phyloP scores from a whole-genome alignment of 2,113 vertebrate species.

The Azemiops feae region DNA sequence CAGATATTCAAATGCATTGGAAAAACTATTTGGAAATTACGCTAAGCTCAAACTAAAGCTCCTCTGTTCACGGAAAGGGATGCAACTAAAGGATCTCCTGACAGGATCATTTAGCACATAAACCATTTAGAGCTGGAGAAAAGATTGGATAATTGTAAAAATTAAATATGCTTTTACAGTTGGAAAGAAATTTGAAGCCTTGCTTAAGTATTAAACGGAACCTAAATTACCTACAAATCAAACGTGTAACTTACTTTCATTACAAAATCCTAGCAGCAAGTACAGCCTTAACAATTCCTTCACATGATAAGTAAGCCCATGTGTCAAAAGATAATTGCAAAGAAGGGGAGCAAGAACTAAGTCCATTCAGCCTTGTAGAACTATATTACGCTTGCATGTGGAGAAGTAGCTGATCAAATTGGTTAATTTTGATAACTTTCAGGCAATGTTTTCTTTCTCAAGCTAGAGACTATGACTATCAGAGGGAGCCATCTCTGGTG shows the following conservation, averaged over 20 bases:
- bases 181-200: not conserved
- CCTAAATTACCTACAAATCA: not conserved
- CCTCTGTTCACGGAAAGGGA: constrained; percentile 37
- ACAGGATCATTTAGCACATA: constrained; percentile 30
- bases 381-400: too few species aligned
- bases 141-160: constrained; percentile 15
- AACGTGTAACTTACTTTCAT: not conserved
- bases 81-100: constrained; percentile 53
- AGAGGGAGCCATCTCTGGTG: not conserved
- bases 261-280: constrained; percentile 14
- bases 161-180: not conserved
- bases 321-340: not conserved
- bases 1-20: constrained; percentile 6
- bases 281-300: not conserved
- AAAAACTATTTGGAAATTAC: not conserved
- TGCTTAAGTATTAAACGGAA: constrained; percentile 38
- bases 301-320: not conserved
- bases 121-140: constrained; percentile 22
- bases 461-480: not conserved
- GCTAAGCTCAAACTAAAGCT: not conserved
- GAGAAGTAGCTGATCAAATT: not conserved
- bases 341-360: not conserved
- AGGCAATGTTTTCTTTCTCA: not conserved
- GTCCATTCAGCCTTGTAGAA: not conserved
- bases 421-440: not conserved